A percentile compares a stretch with the other conserved stretches of the same genome.
Evolutionary conservation across 92 coral and sea anemone genomes (phyloP).

Genomic region (Meandrina meandrites): DNA sequence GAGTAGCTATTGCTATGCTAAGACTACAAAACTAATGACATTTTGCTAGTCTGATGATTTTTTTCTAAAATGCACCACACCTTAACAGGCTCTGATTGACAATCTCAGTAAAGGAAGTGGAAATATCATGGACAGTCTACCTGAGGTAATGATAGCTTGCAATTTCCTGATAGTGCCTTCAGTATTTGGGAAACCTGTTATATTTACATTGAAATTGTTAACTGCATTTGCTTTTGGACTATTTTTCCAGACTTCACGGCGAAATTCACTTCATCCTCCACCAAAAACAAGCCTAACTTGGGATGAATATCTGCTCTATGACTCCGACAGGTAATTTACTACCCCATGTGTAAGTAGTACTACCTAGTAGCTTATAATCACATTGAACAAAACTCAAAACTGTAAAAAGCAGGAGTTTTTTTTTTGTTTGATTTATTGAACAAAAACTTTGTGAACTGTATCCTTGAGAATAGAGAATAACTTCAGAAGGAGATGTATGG

Average conservation of each 20-base stretch:
- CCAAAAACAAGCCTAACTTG: slow-evolving; percentile 71
- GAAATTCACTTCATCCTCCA: slow-evolving; percentile 78
- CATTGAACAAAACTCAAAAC: background rate
- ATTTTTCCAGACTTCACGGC: slow-evolving; percentile 62
- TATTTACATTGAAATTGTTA: background rate
- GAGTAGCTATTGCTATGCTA: too few species aligned
- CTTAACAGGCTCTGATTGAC: slow-evolving; percentile 84
- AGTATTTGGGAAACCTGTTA: background rate
- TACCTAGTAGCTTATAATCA: too few species aligned
- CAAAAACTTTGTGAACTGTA: too few species aligned
- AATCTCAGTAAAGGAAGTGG: slow-evolving; percentile 87
- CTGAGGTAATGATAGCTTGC: slow-evolving; percentile 69
- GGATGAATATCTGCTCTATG: slow-evolving; percentile 84
- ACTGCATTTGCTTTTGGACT: background rate
- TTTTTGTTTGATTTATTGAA: background rate
- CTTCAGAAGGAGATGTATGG: too few species aligned
- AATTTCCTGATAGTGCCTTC: background rate
- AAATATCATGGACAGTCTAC: slow-evolving; percentile 82
- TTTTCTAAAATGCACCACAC: background rate
- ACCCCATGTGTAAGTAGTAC: too few species aligned
- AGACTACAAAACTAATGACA: too few species aligned
- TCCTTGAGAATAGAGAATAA: too few species aligned
- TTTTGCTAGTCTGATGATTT: too few species aligned
- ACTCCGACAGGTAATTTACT: slow-evolving; percentile 66
- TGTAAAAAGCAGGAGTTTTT: background rate